Conservation (phyloP, 2,888 invertebrate genomes). For the Helobdella robusta region DNA sequence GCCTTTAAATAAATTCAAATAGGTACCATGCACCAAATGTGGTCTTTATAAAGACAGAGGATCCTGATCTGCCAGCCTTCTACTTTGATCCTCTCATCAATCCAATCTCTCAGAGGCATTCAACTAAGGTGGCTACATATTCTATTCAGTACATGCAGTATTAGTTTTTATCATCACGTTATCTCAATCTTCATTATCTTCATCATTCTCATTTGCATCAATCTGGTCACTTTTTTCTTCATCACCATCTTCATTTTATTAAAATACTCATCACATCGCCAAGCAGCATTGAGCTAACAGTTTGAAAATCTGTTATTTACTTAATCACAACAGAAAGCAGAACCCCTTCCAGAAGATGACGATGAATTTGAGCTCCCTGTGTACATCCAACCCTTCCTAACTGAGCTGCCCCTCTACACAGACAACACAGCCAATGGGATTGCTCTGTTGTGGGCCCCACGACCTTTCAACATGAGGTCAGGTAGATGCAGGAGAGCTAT, state of each 20-base stretch:
- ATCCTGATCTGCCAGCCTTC: constrained; percentile 97
- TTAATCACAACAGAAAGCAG: constrained; percentile 57
- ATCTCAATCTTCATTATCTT: too few species aligned
- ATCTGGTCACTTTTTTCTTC: too few species aligned
- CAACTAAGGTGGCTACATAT: constrained; percentile 41
- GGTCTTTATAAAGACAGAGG: constrained; percentile 98
- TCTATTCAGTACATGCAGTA: neutral
- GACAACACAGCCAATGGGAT: constrained; percentile 99
- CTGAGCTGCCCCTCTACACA: constrained; percentile 88
- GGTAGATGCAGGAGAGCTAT: constrained; percentile 85
- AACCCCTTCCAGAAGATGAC: constrained; percentile 68
- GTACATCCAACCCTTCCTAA: constrained; percentile 79
- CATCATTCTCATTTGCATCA: too few species aligned
- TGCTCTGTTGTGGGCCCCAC: constrained; percentile 88
- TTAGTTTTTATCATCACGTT: neutral
- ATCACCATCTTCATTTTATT: neutral
- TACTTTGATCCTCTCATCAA: constrained; percentile 99
- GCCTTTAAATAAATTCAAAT: too few species aligned
- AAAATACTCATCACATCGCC: neutral
- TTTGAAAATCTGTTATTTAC: neutral
- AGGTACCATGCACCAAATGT: constrained; percentile 99
- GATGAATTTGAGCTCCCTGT: constrained; percentile 86
- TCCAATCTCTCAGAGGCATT: constrained; percentile 74
- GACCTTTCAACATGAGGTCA: constrained; percentile 92
- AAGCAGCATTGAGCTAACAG: neutral